Evolutionary conservation across 2,888 invertebrate genomes (phyloP).

Genomic region (Drosophila subquinaria): DNA sequence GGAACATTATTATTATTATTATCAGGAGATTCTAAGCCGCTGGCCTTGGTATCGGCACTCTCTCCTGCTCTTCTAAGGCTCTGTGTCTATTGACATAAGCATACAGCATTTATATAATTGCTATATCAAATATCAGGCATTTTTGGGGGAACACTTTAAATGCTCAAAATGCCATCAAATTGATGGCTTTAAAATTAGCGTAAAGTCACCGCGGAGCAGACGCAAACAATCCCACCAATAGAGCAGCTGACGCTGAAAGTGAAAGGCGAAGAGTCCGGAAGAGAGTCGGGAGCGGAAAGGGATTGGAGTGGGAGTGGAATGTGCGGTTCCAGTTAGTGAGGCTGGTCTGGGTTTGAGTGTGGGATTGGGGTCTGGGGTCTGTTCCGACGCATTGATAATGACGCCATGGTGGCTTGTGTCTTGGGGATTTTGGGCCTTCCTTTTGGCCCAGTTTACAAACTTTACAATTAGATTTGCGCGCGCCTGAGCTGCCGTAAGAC

Average conservation of each 20-base stretch:
- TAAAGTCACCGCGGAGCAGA: conserved; percentile 30
- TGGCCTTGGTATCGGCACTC: conserved; percentile 59
- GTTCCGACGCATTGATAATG: conserved; percentile 62
- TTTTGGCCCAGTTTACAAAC: conserved; percentile 67
- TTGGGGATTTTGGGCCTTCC: conserved; percentile 44
- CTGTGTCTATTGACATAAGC: conserved; percentile 71
- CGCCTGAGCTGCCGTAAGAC: conserved; percentile 49
- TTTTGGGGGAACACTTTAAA: conserved; percentile 61
- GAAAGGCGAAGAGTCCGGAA: conserved; percentile 29
- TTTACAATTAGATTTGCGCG: conserved; percentile 75
- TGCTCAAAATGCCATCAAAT: conserved; percentile 69
- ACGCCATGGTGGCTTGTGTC: conserved; percentile 53
- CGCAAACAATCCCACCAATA: conserved; percentile 3
- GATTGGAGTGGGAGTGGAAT: not conserved
- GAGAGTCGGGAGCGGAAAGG: not conserved
- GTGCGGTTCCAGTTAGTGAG: conserved; percentile 45
- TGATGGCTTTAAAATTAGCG: conserved; percentile 76
- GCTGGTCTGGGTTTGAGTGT: conserved; percentile 5
- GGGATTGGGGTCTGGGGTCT: conserved; percentile 6
- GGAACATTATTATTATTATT: conserved; percentile 40
- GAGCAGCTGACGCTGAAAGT: conserved; percentile 32
- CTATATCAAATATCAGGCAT: conserved; percentile 74
- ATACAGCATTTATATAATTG: conserved; percentile 74
- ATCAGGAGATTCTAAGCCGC: conserved; percentile 22
- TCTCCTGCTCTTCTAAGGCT: conserved; percentile 7